These are phyloP conservation scores for Hephaestus fuliginosus DNA, from an alignment of 2,797 vertebrate species.

Conservation along the genomic window DNA sequence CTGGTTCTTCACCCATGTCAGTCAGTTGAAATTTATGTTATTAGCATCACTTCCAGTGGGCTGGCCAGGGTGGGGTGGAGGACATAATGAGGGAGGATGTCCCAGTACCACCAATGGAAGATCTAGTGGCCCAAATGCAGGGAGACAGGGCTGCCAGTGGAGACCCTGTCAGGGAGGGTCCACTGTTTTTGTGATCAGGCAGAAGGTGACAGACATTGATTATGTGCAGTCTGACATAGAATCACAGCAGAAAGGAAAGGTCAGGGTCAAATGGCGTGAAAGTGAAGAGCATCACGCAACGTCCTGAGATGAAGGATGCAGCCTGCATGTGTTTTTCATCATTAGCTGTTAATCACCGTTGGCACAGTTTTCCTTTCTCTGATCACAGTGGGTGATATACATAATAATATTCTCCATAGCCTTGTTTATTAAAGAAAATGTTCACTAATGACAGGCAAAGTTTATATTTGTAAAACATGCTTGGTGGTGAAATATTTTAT, in stretches of 20 bases:
- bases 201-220: conserved; percentile 85
- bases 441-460: conserved; percentile 55
- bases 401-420: conserved; percentile 53
- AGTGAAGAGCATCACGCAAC: conserved; percentile 72
- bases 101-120: conserved; percentile 63
- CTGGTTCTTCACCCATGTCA: conserved; percentile 77
- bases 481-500: conserved; percentile 24
- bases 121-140: conserved; percentile 80
- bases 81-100: conserved; percentile 81
- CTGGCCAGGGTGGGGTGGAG: conserved; percentile 49
- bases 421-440: conserved; percentile 52
- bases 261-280: conserved; percentile 85
- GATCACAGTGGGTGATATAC: conserved; percentile 58
- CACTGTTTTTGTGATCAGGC: conserved; percentile 72
- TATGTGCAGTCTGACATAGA: conserved; percentile 77
- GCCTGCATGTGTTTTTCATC: conserved; percentile 70
- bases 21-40: conserved; percentile 76
- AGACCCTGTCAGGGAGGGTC: conserved; percentile 71
- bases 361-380: conserved; percentile 54
- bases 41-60: conserved; percentile 79
- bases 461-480: conserved; percentile 55
- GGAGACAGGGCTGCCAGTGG: conserved; percentile 79
- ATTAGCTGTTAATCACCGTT: conserved; percentile 62
- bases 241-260: conserved; percentile 78
- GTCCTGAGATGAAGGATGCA: conserved; percentile 52